These are phyloP conservation scores for Epirrhoe tristata DNA, from an alignment of 2,888 invertebrate genomes.

Conservation along the genomic window DNA sequence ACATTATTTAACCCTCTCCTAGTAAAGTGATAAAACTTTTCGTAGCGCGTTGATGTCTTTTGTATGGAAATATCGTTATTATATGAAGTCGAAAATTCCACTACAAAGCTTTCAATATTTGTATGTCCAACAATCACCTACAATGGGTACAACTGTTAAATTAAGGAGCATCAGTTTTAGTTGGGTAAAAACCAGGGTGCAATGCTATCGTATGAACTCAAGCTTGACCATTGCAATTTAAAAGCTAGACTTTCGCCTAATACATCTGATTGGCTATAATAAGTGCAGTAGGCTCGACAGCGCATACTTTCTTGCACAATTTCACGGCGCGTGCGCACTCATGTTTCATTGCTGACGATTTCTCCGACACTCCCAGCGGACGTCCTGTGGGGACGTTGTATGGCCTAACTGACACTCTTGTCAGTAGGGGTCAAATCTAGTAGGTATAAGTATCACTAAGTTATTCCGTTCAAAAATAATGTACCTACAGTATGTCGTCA, in stretches of 20 bases:
- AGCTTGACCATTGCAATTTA: slow-evolving; percentile 20
- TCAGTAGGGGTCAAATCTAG: no score
- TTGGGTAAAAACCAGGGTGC: no score
- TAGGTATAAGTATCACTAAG: no score
- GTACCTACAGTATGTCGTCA: no score
- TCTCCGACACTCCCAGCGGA: slow-evolving; percentile 69
- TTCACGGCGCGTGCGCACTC: slow-evolving; percentile 73
- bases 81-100: no score
- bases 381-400: slow-evolving; percentile 55
- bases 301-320: slow-evolving; percentile 78
- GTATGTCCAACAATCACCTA: no score
- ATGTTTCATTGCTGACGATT: slow-evolving; percentile 68
- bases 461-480: no score
- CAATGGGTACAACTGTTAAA: no score
- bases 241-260: slow-evolving; percentile 32
- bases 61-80: not conserved
- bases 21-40: slow-evolving; percentile 9
- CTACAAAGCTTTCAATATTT: no score
- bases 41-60: slow-evolving; percentile 27
- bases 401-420: slow-evolving; percentile 7
- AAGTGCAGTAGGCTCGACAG: slow-evolving; percentile 33
- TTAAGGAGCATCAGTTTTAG: no score
- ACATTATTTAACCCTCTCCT: no score
- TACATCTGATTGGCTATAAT: slow-evolving; percentile 29
- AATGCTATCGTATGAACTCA: not conserved